Conservation (phyloP, 2,888 invertebrate species). For the Sinopyrophorus schimmeli region DNA sequence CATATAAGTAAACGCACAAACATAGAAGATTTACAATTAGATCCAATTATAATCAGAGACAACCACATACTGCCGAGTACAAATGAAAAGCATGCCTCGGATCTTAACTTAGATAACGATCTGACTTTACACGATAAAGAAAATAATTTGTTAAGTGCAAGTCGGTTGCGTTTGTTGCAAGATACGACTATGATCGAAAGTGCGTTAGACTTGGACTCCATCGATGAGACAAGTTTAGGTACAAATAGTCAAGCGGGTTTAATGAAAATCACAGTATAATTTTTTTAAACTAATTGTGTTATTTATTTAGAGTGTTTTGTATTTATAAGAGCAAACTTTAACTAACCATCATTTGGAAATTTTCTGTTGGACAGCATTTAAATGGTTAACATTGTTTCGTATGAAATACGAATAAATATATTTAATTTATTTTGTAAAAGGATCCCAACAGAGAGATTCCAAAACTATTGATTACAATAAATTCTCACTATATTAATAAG, state of each 20-base stretch:
- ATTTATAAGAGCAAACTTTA: slow-evolving; percentile 1
- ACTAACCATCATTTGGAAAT: slow-evolving; percentile 5
- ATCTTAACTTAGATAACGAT: slow-evolving; percentile 50
- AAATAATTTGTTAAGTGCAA: slow-evolving; percentile 65
- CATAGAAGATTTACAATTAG: slow-evolving; percentile 63
- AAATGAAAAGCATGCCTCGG: slow-evolving; percentile 42
- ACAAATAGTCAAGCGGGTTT: slow-evolving; percentile 70
- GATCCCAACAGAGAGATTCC: slow-evolving; percentile 7
- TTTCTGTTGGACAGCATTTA: slow-evolving; percentile 10
- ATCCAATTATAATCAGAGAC: slow-evolving; percentile 55
- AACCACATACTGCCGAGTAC: slow-evolving; percentile 45
- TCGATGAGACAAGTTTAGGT: slow-evolving; percentile 74
- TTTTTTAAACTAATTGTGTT: slow-evolving; percentile 6
- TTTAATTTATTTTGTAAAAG: background rate
- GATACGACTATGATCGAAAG: slow-evolving; percentile 92
- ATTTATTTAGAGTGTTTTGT: slow-evolving; percentile 13
- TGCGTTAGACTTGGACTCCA: slow-evolving; percentile 83
- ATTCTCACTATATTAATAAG: slow-evolving; percentile 13
- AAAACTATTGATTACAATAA: slow-evolving; percentile 11
- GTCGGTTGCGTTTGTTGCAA: slow-evolving; percentile 75
- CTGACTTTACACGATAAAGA: slow-evolving; percentile 53
- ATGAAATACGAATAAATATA: background rate
- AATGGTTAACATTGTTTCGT: background rate
- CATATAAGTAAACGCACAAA: slow-evolving; percentile 34
- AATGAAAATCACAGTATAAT: slow-evolving; percentile 57